phyloP scores from a whole-genome alignment of 2,888 invertebrate genomes.

The Archaeoteleia sp. region DNA sequence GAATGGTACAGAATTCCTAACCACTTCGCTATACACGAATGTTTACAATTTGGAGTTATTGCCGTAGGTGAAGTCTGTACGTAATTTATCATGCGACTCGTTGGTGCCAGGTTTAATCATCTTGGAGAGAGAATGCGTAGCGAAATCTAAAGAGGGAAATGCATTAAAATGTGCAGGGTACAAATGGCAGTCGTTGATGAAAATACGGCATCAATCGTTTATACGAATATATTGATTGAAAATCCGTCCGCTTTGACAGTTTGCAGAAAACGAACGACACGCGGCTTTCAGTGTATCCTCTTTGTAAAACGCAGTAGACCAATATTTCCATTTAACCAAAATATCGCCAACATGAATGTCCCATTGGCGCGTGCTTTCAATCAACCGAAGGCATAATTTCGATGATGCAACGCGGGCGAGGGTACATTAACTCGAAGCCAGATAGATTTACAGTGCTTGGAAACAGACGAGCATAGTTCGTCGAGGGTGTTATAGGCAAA shows the following conservation, averaged over 20 bases:
- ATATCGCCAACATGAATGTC: conserved; percentile 10
- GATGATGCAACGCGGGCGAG: conserved; percentile 16
- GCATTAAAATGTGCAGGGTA: background rate
- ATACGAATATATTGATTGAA: conserved; percentile 18
- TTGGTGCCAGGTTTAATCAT: too few relatives aligned
- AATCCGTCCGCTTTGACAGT: conserved; percentile 20
- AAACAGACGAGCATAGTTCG: conserved; percentile 26
- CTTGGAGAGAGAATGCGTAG: too few relatives aligned
- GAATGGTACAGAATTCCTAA: too few relatives aligned
- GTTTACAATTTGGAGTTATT: too few relatives aligned
- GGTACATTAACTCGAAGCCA: conserved; percentile 24
- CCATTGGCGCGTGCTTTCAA: conserved; percentile 30
- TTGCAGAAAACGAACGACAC: background rate
- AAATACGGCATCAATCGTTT: conserved; percentile 4
- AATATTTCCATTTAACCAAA: conserved; percentile 38
- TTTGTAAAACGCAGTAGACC: conserved; percentile 13
- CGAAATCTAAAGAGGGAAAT: background rate
- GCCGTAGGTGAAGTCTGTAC: too few relatives aligned
- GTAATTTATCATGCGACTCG: too few relatives aligned
- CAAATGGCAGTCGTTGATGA: background rate
- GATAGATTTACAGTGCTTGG: conserved; percentile 21
- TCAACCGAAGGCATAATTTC: conserved; percentile 17
- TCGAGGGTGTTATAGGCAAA: conserved; percentile 15
- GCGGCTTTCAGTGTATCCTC: conserved; percentile 1
- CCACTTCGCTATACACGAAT: too few relatives aligned